phyloP scores from a whole-genome alignment of 92 coral and sea anemone species.

The Virgularia gustaviana region DNA sequence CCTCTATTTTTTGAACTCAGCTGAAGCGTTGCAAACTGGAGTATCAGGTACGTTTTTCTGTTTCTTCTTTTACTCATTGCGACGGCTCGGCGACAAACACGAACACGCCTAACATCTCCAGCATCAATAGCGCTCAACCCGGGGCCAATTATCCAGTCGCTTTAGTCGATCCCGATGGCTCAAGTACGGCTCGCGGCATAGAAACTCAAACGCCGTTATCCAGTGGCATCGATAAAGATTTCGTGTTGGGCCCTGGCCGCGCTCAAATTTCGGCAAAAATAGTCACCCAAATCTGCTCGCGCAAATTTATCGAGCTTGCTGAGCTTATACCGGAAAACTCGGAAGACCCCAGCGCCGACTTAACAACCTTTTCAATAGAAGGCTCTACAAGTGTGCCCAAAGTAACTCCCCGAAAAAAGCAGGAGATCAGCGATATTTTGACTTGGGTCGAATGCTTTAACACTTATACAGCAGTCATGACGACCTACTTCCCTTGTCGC shows the following conservation, averaged over 20 bases:
- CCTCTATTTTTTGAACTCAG: too few species aligned
- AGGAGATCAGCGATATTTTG: neutral
- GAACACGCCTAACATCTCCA: too few species aligned
- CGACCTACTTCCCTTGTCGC: neutral
- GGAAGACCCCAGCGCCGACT: neutral
- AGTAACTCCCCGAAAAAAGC: neutral
- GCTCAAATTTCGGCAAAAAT: constrained; percentile 8
- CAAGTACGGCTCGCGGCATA: too few species aligned
- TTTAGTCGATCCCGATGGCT: too few species aligned
- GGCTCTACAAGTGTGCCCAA: neutral
- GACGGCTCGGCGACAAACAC: too few species aligned
- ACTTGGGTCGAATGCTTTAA: constrained; percentile 18
- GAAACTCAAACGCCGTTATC: too few species aligned
- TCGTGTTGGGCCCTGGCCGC: constrained; percentile 13
- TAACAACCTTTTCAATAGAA: neutral
- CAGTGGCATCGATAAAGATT: too few species aligned
- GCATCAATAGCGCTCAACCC: too few species aligned
- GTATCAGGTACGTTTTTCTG: too few species aligned
- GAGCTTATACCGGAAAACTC: neutral
- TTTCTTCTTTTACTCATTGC: too few species aligned
- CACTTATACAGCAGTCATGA: neutral
- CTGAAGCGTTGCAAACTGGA: too few species aligned
- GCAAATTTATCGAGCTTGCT: constrained; percentile 3
- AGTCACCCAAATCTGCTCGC: neutral
- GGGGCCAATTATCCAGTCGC: too few species aligned